Conservation (phyloP, 2,888 invertebrate genomes). For the Himalopsyche japonica region DNA sequence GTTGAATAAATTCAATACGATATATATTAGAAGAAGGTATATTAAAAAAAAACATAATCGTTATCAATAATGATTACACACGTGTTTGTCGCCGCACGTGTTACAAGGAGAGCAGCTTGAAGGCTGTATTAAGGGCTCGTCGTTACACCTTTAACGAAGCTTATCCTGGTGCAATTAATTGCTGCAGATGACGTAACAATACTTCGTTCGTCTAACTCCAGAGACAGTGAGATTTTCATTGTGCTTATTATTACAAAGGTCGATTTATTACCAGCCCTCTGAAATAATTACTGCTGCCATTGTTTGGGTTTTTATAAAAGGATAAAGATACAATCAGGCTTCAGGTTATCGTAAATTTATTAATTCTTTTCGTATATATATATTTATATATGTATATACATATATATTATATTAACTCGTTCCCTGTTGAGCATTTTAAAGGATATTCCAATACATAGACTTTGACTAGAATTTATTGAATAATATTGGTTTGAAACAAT, state of each 20-base stretch:
- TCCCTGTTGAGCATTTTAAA: too few species aligned
- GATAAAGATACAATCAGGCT: background rate
- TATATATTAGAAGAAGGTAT: too few species aligned
- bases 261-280: background rate
- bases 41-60: too few species aligned
- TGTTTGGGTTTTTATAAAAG: background rate
- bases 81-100: background rate
- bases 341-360: background rate
- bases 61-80: too few species aligned
- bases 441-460: too few species aligned
- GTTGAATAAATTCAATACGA: too few species aligned
- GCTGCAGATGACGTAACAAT: background rate
- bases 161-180: conserved; percentile 7
- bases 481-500: too few species aligned
- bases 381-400: too few species aligned
- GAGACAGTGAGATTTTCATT: background rate
- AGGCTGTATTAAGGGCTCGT: background rate
- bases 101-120: background rate
- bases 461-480: too few species aligned
- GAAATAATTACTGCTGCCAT: background rate
- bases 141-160: conserved; percentile 9
- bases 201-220: background rate
- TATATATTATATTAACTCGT: too few species aligned
- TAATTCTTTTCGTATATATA: too few species aligned
- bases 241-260: background rate